phyloP scores from a whole-genome alignment of 1,140 invertebrate genomes.

The Brachionus calyciflorus region DNA sequence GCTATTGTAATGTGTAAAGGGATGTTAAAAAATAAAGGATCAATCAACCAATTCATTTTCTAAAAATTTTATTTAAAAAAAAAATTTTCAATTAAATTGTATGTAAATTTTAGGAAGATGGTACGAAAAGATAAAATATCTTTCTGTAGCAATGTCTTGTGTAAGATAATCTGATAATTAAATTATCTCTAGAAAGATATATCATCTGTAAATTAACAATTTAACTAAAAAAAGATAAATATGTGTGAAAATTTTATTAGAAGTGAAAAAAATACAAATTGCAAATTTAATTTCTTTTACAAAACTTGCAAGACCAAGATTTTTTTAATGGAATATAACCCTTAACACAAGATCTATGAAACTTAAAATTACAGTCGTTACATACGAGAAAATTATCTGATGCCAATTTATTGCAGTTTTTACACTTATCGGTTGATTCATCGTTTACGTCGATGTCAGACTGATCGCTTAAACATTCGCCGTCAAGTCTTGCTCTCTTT shows the following conservation, averaged over 20 bases:
- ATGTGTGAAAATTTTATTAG: conserved; percentile 1
- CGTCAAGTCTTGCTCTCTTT: background rate
- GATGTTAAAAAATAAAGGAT: too few relatives aligned
- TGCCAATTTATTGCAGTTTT: background rate
- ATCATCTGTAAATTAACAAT: background rate
- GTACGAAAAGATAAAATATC: background rate
- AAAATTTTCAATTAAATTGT: too few relatives aligned
- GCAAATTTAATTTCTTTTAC: background rate
- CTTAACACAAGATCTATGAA: background rate
- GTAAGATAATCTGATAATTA: conserved; percentile 8
- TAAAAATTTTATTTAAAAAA: too few relatives aligned
- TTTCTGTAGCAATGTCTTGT: background rate
- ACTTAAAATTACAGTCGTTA: background rate
- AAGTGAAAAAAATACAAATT: background rate
- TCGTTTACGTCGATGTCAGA: too few relatives aligned
- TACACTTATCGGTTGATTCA: background rate
- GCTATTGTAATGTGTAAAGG: too few relatives aligned
- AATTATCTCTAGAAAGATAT: background rate
- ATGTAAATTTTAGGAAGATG: too few relatives aligned
- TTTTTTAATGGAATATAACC: background rate
- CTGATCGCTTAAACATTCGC: background rate
- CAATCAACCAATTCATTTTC: too few relatives aligned
- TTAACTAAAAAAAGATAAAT: background rate
- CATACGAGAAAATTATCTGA: background rate
- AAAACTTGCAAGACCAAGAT: background rate